These are phyloP conservation scores for Callocephalon fimbriatum DNA, from an alignment of 2,113 vertebrate species.

Conservation along the genomic window DNA sequence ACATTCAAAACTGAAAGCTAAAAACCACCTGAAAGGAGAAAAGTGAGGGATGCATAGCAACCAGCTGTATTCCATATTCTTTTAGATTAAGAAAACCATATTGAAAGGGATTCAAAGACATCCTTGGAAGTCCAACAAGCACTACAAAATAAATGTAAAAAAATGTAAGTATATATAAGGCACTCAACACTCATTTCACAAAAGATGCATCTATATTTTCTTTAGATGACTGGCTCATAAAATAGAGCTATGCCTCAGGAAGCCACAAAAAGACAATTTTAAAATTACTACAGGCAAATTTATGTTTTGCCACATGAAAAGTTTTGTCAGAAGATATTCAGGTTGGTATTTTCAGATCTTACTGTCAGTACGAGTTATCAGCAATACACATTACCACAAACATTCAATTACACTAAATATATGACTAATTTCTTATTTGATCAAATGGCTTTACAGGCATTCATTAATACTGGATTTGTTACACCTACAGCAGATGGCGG, in stretches of 20 bases:
- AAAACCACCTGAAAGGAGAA: not conserved
- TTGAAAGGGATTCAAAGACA: not conserved
- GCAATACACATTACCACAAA: not conserved
- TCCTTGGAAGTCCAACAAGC: not conserved
- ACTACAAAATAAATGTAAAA: not conserved
- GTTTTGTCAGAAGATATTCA: slow-evolving; percentile 30
- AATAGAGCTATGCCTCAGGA: not conserved
- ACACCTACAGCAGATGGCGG: slow-evolving; percentile 31
- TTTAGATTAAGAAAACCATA: not conserved
- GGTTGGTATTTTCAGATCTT: slow-evolving; percentile 8
- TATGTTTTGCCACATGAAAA: slow-evolving; percentile 32
- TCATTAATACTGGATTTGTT: slow-evolving; percentile 37
- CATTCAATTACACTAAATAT: not conserved
- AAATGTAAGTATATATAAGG: not conserved
- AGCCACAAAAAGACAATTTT: slow-evolving; percentile 20
- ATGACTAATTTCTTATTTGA: slow-evolving; percentile 20
- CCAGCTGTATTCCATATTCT: not conserved
- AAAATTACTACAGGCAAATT: slow-evolving; percentile 23
- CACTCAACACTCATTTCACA: not conserved
- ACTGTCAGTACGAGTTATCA: not conserved
- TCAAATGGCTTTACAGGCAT: slow-evolving; percentile 12
- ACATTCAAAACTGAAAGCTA: not conserved
- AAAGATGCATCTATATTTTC: not conserved
- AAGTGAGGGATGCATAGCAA: not conserved
- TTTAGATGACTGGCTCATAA: slow-evolving; percentile 7